Conservation (phyloP, 2,797 vertebrate genomes). For the Lithobates pipiens region DNA sequence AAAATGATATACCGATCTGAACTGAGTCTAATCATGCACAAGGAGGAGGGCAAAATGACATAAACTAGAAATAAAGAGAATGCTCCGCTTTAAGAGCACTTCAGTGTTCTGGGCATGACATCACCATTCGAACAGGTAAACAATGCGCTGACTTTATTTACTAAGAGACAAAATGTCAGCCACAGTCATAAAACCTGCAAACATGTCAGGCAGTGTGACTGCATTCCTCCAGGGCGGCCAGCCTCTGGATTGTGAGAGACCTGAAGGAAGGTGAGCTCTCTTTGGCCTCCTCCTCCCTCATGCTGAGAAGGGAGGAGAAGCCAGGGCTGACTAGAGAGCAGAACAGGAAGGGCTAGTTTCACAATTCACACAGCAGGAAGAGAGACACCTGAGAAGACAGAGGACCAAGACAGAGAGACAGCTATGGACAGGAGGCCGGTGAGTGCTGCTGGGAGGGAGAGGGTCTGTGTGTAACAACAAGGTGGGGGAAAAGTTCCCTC, state of each 20-base stretch:
- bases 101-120: no score
- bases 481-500: no score
- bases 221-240: background rate
- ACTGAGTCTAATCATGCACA: no score
- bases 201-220: background rate
- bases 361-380: slow-evolving; percentile 46
- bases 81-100: no score
- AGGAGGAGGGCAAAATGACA: no score
- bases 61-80: no score
- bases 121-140: background rate
- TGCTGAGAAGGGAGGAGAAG: background rate
- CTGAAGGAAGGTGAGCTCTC: slow-evolving; percentile 30
- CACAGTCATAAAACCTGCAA: background rate
- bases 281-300: slow-evolving; percentile 19
- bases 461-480: background rate
- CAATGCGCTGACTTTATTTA: background rate
- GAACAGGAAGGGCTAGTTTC: slow-evolving; percentile 37
- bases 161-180: background rate
- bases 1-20: no score
- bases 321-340: background rate
- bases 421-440: slow-evolving; percentile 56
- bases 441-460: background rate
- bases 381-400: slow-evolving; percentile 15
- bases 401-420: background rate
- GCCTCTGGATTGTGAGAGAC: background rate